These are phyloP conservation scores for Pseudococcus jackbeardsleyi DNA, from an alignment of 2,888 invertebrate species.

Conservation along the genomic window DNA sequence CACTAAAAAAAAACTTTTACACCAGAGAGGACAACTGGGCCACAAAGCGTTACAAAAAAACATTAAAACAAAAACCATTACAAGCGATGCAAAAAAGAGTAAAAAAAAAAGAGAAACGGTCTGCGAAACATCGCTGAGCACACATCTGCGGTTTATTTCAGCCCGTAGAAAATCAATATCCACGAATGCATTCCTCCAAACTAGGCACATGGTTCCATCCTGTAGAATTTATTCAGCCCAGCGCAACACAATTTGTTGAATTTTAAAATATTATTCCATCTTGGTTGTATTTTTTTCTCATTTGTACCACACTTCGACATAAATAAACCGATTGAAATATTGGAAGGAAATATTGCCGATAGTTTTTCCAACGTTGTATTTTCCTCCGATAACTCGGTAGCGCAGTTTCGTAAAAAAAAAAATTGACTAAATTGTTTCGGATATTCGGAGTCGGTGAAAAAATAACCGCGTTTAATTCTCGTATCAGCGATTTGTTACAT, in stretches of 20 bases:
- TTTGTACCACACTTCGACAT: not conserved
- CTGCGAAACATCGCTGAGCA: not conserved
- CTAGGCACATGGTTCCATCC: constrained; percentile 7
- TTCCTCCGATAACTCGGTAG: no score
- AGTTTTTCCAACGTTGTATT: no score
- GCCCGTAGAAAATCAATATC: constrained; percentile 12
- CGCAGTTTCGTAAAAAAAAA: not conserved
- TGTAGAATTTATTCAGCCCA: not conserved
- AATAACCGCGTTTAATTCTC: not conserved
- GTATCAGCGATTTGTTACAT: not conserved
- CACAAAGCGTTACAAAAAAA: not conserved
- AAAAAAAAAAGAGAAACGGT: not conserved
- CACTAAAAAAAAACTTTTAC: not conserved
- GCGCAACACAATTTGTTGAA: not conserved
- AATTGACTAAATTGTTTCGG: not conserved
- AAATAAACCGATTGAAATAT: not conserved
- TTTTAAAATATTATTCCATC: not conserved
- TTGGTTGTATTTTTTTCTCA: not conserved
- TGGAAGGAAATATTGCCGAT: not conserved
- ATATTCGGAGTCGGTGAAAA: not conserved
- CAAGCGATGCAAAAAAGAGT: not conserved
- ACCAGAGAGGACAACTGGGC: not conserved
- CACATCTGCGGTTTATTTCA: constrained; percentile 17
- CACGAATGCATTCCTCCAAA: constrained; percentile 7
- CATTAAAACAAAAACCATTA: constrained; percentile 17